These are phyloP conservation scores for Rhyacophila brunnea DNA, from an alignment of 1,140 invertebrate species.

Conservation along the genomic window DNA sequence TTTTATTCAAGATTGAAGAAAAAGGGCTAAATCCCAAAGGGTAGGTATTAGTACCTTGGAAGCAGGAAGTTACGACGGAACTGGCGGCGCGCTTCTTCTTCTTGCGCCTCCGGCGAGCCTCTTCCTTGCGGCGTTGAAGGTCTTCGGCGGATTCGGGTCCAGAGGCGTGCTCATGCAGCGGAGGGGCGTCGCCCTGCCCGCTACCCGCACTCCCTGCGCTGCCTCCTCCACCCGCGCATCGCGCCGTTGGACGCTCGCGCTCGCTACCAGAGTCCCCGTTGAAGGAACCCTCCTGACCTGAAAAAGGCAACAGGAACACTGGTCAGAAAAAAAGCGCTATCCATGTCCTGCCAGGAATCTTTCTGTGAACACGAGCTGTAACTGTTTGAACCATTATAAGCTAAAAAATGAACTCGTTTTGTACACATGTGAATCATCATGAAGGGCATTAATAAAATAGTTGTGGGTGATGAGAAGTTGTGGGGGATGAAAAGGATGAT, in stretches of 20 bases:
- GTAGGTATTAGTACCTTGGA: conserved; percentile 65
- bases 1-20: too few relatives aligned
- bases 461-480: too few relatives aligned
- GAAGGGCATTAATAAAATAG: too few relatives aligned
- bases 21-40: too few relatives aligned
- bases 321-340: too few relatives aligned
- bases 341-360: too few relatives aligned
- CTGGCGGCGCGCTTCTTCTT: conserved; percentile 87
- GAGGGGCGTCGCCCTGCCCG: conserved; percentile 42
- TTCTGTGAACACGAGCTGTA: too few relatives aligned
- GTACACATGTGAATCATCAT: too few relatives aligned
- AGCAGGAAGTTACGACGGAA: conserved; percentile 82
- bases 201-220: conserved; percentile 4
- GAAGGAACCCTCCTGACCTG: conserved; percentile 48
- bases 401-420: too few relatives aligned
- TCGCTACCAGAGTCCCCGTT: conserved; percentile 57
- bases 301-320: too few relatives aligned
- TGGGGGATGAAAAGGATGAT: too few relatives aligned
- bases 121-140: conserved; percentile 74
- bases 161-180: neutral
- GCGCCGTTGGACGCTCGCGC: conserved; percentile 45
- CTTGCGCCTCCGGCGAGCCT: conserved; percentile 79
- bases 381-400: too few relatives aligned
- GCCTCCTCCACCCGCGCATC: neutral
- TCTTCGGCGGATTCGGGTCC: conserved; percentile 56